Conservation (phyloP, 1,140 invertebrate genomes). For the Drosophila sproati region DNA sequence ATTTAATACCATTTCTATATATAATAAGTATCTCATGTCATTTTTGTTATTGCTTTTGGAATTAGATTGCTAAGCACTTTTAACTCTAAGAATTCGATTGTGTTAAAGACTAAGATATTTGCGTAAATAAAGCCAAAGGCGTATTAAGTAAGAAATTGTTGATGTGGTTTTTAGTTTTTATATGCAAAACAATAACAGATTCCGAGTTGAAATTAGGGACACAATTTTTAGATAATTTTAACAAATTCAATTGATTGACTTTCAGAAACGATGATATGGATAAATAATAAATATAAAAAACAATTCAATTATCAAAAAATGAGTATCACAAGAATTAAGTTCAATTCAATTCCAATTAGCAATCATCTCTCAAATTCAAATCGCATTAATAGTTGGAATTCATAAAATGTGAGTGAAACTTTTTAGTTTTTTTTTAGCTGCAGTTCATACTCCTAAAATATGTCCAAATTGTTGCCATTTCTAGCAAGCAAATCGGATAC, state of each 20-base stretch:
- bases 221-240: too few species aligned
- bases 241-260: too few species aligned
- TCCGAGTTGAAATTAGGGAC: too few species aligned
- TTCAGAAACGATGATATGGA: too few species aligned
- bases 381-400: not conserved
- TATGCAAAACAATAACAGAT: too few species aligned
- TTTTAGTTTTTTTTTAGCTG: slow-evolving; percentile 20
- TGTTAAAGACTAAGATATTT: slow-evolving; percentile 54
- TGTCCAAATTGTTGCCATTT: slow-evolving; percentile 21
- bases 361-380: not conserved
- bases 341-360: not conserved
- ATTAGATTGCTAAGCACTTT: slow-evolving; percentile 56
- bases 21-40: slow-evolving; percentile 25
- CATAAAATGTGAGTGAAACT: not conserved
- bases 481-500: slow-evolving; percentile 30
- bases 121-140: slow-evolving; percentile 75
- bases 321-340: not conserved
- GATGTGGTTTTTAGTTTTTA: not conserved
- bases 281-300: too few species aligned
- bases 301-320: not conserved
- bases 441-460: slow-evolving; percentile 57
- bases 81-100: slow-evolving; percentile 59
- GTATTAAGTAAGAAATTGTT: slow-evolving; percentile 41
- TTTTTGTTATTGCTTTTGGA: slow-evolving; percentile 29
- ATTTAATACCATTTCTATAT: slow-evolving; percentile 57